Percentiles rank a stretch among this genome's conserved stretches.
Conservation (phyloP, 1,140 invertebrate genomes). For the Pseudoatta argentina region DNA sequence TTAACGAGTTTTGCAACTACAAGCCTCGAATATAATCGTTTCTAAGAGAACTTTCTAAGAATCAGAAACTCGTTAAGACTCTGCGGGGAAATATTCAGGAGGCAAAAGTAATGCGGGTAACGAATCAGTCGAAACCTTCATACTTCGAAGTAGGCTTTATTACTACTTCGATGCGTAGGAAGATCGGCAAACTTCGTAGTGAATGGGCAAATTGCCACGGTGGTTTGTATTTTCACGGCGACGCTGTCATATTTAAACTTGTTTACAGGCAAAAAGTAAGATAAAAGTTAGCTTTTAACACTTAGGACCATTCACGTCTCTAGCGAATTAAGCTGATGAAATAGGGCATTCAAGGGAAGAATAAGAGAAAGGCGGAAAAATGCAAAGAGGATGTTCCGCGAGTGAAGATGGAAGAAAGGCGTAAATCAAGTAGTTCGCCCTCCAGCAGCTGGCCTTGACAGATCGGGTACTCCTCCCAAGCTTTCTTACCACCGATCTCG, state of each 20-base stretch:
- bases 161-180: slow-evolving; percentile 13
- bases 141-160: slow-evolving; percentile 12
- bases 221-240: background rate
- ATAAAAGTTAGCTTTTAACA: slow-evolving; percentile 19
- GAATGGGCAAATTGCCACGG: background rate
- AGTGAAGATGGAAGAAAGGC: slow-evolving; percentile 52
- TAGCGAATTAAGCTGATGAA: slow-evolving; percentile 49
- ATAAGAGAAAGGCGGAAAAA: slow-evolving; percentile 60
- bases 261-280: slow-evolving; percentile 1
- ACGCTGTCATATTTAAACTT: slow-evolving; percentile 8
- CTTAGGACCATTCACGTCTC: slow-evolving; percentile 10
- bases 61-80: slow-evolving; percentile 49
- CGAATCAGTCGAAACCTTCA: slow-evolving; percentile 14
- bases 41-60: slow-evolving; percentile 35
- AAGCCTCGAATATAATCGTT: slow-evolving; percentile 51
- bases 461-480: slow-evolving; percentile 64
- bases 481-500: slow-evolving; percentile 50
- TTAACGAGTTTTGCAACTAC: slow-evolving; percentile 51
- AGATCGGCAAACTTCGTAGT: background rate
- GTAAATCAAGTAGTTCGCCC: slow-evolving; percentile 74
- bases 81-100: slow-evolving; percentile 11
- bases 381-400: slow-evolving; percentile 33
- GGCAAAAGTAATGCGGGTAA: slow-evolving; percentile 27
- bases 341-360: slow-evolving; percentile 46
- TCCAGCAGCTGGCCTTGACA: slow-evolving; percentile 68